Conservation (phyloP, 2,888 invertebrate species). For the Ophion obscuratus region DNA sequence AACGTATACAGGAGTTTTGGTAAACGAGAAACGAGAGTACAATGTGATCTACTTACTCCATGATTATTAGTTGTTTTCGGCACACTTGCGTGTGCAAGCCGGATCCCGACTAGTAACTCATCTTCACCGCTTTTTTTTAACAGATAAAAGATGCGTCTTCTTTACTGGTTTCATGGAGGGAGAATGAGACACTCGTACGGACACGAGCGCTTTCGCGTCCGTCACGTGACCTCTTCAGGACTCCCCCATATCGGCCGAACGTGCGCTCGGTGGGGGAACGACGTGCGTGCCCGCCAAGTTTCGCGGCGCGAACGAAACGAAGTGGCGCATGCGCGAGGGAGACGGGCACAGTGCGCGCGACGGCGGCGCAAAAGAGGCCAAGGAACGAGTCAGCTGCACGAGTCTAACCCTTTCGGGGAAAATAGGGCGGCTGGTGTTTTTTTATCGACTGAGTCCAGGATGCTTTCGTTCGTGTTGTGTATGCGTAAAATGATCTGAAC, state of each 20-base stretch:
- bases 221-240: conserved; percentile 71
- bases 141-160: conserved; percentile 83
- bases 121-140: conserved; percentile 87
- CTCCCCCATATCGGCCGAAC: conserved; percentile 4
- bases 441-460: too few species aligned
- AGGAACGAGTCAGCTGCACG: too few species aligned
- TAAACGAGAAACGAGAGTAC: conserved; percentile 36
- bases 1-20: neutral
- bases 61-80: conserved; percentile 86
- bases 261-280: neutral
- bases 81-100: conserved; percentile 91
- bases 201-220: conserved; percentile 57
- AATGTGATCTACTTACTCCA: conserved; percentile 87
- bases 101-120: conserved; percentile 90
- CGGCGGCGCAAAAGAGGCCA: too few species aligned
- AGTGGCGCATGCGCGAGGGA: too few species aligned
- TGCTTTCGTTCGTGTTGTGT: too few species aligned
- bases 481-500: too few species aligned
- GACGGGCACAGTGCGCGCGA: too few species aligned
- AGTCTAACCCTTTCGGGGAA: too few species aligned
- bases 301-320: too few species aligned
- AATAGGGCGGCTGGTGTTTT: too few species aligned
- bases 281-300: too few species aligned
- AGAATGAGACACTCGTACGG: conserved; percentile 74
- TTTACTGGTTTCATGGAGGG: conserved; percentile 80